A percentile compares a stretch with the other conserved stretches of the same genome.
phyloP scores from a whole-genome alignment of 1,140 invertebrate genomes.

The Pogonognathellus flavescens region DNA sequence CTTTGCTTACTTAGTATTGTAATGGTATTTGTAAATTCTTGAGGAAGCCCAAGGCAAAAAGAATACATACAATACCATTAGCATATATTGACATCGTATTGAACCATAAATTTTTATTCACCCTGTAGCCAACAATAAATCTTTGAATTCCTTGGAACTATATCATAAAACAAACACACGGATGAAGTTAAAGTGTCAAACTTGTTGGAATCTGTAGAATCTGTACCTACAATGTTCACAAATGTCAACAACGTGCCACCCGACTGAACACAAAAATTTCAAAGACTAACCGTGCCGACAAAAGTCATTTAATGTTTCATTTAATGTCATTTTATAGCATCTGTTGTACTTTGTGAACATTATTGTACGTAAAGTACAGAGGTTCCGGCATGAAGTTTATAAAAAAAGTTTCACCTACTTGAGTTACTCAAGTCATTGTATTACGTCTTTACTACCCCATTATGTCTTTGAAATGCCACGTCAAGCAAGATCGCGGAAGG shows the following conservation, averaged over 20 bases:
- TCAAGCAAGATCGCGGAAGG: not conserved
- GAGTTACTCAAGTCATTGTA: not conserved
- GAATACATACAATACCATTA: not conserved
- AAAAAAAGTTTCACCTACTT: not conserved
- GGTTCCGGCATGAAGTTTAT: too few species aligned
- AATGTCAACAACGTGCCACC: constrained; percentile 6
- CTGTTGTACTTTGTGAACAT: not conserved
- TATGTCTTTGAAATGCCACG: not conserved
- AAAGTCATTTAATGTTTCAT: not conserved
- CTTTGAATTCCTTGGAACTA: not conserved
- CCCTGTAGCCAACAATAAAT: not conserved
- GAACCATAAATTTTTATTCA: not conserved
- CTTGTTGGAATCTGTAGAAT: not conserved
- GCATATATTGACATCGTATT: not conserved
- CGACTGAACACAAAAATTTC: not conserved
- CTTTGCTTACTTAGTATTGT: not conserved
- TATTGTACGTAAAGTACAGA: not conserved
- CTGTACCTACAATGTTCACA: not conserved
- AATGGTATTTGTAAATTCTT: not conserved
- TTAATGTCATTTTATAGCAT: not conserved
- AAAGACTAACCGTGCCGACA: not conserved
- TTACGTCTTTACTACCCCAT: not conserved
- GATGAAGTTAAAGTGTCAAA: not conserved
- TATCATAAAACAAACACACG: not conserved
- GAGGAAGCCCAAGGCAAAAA: not conserved